Conservation (phyloP, 2,888 invertebrate genomes). For the Pyralis farinalis region DNA sequence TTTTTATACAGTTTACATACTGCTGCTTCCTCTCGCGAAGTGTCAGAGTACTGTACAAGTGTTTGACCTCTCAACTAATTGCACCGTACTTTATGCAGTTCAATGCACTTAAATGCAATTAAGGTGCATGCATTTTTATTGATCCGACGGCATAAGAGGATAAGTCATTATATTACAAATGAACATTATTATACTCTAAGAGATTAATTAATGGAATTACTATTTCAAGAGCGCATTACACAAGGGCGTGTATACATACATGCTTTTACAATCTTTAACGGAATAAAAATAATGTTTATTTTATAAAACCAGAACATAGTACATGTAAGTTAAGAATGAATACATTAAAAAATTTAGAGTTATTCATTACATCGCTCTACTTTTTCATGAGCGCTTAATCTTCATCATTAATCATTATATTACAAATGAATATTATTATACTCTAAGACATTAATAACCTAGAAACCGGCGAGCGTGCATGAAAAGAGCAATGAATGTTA, state of each 20-base stretch:
- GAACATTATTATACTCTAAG: neutral
- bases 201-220: neutral
- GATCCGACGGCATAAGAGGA: slow-evolving; percentile 8
- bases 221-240: too few relatives aligned
- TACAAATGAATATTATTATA: neutral
- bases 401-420: slow-evolving; percentile 6
- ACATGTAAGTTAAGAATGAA: too few relatives aligned
- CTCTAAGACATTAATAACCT: neutral
- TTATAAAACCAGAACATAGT: too few relatives aligned
- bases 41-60: neutral
- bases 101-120: slow-evolving; percentile 40
- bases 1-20: too few relatives aligned
- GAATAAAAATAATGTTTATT: too few relatives aligned
- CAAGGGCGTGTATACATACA: too few relatives aligned
- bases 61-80: slow-evolving; percentile 31
- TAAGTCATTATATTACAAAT: slow-evolving; percentile 6
- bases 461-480: too few relatives aligned
- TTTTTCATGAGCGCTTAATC: too few relatives aligned
- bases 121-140: slow-evolving; percentile 26
- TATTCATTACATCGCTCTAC: too few relatives aligned
- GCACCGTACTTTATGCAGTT: slow-evolving; percentile 32
- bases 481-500: too few relatives aligned
- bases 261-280: too few relatives aligned
- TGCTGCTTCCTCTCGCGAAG: neutral
- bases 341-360: too few relatives aligned